Base-by-base conservation (phyloP, 2,113 vertebrate species). In the Myotis davidii region DNA sequence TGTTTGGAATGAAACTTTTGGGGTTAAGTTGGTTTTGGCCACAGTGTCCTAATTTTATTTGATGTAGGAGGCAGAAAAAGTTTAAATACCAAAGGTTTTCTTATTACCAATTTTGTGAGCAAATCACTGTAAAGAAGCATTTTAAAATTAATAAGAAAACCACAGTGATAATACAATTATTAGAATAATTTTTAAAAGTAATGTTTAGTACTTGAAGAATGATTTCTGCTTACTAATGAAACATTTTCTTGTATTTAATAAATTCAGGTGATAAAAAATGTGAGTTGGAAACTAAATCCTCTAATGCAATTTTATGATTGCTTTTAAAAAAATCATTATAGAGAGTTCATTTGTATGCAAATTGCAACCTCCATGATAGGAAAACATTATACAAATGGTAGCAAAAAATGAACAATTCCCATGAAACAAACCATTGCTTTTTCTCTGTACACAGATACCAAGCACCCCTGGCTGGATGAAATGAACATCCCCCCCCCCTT, bases 1-100 rank as follows among this genome's bases (percentile, higher is more conserved):
- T 92, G 56, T 65, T 89, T 85, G 54, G 95, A 96, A 85, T 89
- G 45, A 90, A 76, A 89, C 73, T 90, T 77, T 77, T 20, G n/a
- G 77, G 9, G 21, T 45, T 89, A 77, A 90, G 18, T 81, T 78
- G 1, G 0, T 32, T 50, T 70, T 42, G 7, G 0, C 6, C 14
- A 50, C 12, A 39, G 27, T 84, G n/a, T 65, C 13, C 45, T 52
- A 12, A 2, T 45, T 14, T 76, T 74, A n/a, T 45, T 82, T 77
- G 70, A 16, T 50, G 11, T 14, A 42, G 87, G 13, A 34, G 87
- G 13, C 34, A 91, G 14, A 67, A 8, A 79, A 90, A 12, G 2
- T 69, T n/a, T 3, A 6, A 95, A 81, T 50, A 29, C 1, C 6
- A 45, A 93, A 87, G 39, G 17, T 23, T 83, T 14, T 9, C 1